phyloP scores from a whole-genome alignment of 2,797 vertebrate genomes.

The Gadopsis marmoratus region DNA sequence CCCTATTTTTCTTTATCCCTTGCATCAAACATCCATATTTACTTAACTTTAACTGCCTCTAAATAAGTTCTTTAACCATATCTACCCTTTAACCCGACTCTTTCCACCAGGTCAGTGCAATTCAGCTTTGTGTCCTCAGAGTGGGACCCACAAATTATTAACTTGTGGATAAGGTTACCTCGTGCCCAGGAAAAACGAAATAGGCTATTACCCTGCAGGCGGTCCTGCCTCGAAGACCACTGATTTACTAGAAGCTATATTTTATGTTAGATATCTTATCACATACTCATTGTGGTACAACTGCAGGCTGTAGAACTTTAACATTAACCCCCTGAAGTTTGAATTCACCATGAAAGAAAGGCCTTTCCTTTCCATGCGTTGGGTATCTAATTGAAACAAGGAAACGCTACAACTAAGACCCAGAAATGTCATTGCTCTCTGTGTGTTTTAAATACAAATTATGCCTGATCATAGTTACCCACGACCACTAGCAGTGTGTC shows the following conservation, averaged over 20 bases:
- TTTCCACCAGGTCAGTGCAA: constrained; percentile 28
- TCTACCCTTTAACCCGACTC: constrained; percentile 15
- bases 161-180: constrained; percentile 34
- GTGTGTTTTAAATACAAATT: not conserved
- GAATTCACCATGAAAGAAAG: constrained; percentile 33
- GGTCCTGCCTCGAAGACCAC: constrained; percentile 32
- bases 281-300: constrained; percentile 36
- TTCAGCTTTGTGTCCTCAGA: constrained; percentile 18
- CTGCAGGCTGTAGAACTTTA: constrained; percentile 48
- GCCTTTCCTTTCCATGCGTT: not conserved
- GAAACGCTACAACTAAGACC: not conserved
- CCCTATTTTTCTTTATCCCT: not conserved
- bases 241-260: constrained; percentile 54
- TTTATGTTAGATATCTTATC: constrained; percentile 47
- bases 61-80: constrained; percentile 19
- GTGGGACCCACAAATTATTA: constrained; percentile 33
- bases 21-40: constrained; percentile 3
- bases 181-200: constrained; percentile 26
- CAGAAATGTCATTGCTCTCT: not conserved
- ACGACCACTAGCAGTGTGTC: not conserved
- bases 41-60: not conserved
- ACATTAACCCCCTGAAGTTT: constrained; percentile 36
- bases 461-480: not conserved
- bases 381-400: constrained; percentile 26
- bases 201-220: constrained; percentile 44